phyloP scores from a whole-genome alignment of 1,140 invertebrate species.

The Lasioglossum albipes region DNA sequence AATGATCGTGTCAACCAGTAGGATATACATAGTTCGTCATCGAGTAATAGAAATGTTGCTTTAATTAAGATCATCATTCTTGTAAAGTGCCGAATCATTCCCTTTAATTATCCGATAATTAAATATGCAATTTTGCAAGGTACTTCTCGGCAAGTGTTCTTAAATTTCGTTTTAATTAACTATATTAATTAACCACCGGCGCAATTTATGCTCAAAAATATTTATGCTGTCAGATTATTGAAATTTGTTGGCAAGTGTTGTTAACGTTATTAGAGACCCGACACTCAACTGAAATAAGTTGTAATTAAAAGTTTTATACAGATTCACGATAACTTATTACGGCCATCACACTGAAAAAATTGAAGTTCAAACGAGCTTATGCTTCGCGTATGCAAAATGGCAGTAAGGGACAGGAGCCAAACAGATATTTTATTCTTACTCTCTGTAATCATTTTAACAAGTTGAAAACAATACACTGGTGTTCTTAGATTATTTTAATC shows the following conservation, averaged over 20 bases:
- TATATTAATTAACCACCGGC: conserved; percentile 5
- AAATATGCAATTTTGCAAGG: background rate
- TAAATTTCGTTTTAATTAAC: conserved; percentile 10
- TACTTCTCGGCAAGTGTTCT: background rate
- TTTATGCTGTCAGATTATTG: background rate
- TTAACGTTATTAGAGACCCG: background rate
- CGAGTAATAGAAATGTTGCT: too few relatives aligned
- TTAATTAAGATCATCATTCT: too few relatives aligned
- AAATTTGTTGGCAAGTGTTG: background rate
- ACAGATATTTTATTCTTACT: too few relatives aligned
- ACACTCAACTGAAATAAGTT: conserved; percentile 10
- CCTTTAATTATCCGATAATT: background rate
- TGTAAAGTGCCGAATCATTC: background rate
- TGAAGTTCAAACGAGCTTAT: too few relatives aligned
- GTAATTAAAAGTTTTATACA: background rate
- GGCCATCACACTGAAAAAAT: too few relatives aligned
- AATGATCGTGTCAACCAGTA: too few relatives aligned
- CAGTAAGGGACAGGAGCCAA: too few relatives aligned
- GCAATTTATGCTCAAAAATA: background rate
- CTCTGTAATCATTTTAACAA: too few relatives aligned
- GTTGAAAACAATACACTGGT: too few relatives aligned
- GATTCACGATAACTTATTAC: background rate
- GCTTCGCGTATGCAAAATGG: too few relatives aligned
- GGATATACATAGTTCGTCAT: too few relatives aligned
- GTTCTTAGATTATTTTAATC: too few relatives aligned